Evolutionary conservation across 2,797 vertebrate genomes (phyloP), one percentile per base, ranked within the genome.

Genomic region (Pteronotus mesoamericanus): DNA sequence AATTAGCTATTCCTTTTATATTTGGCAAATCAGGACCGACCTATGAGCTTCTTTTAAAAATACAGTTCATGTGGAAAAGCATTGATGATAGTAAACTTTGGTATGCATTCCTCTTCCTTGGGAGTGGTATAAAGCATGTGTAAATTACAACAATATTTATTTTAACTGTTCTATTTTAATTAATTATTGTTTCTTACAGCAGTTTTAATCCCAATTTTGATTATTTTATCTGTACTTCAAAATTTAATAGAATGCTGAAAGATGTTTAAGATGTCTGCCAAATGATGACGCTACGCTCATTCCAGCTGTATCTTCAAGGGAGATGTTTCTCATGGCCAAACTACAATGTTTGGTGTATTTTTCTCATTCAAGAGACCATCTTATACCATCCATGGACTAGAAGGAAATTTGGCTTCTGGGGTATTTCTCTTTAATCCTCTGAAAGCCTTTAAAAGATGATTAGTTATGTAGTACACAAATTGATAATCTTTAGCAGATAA

Each of bases 361-460:
- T 74, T n/a, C 48, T 44, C 66, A 83, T 87, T 96, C 82, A 69
- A 74, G 69, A 55, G 5, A 26, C 44, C 53, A 14, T 87, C n/a
- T 95, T 21, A 34, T 48, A 94, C 51, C 87, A 64, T 86, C 44
- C 51, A 24, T 90, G 77, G 66, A 92, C 95, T 75, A 14, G 61
- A 72, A 86, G 37, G 68, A 79, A 89, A 78, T 95, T 91, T 91
- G 72, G 57, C 69, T 69, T 89, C 18, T 64, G 46, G 64, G 1
- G 9, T 72, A 37, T 93, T 72, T 94, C 94, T 94, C 57, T 94
- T 97, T 95, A 96, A 92, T 91, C 48, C 95, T 26, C 19, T 80
- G n/a, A 94, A 91, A 75, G 57, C 66, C 96, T 97, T 89, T 94
- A 96, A 94, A 89, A 18, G 84, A 71, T 68, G 21, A 96, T 97